Conservation (phyloP, 1,140 invertebrate species). For the Penaeus japonicus region DNA sequence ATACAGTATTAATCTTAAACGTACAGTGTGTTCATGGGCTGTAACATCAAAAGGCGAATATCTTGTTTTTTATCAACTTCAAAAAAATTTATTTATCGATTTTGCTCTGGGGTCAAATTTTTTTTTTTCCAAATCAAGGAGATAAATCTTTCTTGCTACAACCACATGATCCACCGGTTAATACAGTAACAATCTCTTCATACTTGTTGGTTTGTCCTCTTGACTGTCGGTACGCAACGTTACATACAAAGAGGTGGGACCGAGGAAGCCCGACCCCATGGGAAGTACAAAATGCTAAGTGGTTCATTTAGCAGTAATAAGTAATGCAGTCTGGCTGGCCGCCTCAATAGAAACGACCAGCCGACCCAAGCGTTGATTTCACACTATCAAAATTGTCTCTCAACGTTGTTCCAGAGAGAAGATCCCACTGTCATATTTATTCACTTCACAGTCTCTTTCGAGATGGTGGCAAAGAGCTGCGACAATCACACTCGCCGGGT, state of each 20-base stretch:
- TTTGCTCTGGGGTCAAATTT: background rate
- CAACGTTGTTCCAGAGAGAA: slow-evolving; percentile 44
- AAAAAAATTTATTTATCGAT: too few relatives aligned
- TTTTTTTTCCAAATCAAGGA: background rate
- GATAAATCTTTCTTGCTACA: slow-evolving; percentile 39
- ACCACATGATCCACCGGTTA: slow-evolving; percentile 47
- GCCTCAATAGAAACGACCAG: slow-evolving; percentile 33
- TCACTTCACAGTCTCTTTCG: slow-evolving; percentile 42
- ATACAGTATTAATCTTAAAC: slow-evolving; percentile 57
- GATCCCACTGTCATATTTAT: slow-evolving; percentile 21
- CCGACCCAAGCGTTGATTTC: slow-evolving; percentile 56
- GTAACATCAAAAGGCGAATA: slow-evolving; percentile 28
- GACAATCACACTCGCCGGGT: slow-evolving; percentile 9
- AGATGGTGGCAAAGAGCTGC: background rate
- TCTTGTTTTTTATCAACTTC: background rate
- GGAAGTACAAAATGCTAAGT: slow-evolving; percentile 58
- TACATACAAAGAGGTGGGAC: slow-evolving; percentile 55
- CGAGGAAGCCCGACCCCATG: slow-evolving; percentile 55
- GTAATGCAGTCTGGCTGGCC: slow-evolving; percentile 54
- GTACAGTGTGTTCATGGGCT: slow-evolving; percentile 44
- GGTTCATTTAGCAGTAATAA: slow-evolving; percentile 55
- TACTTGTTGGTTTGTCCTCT: slow-evolving; percentile 51
- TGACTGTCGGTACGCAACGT: slow-evolving; percentile 54
- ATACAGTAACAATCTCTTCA: slow-evolving; percentile 52
- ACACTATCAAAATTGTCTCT: slow-evolving; percentile 55